Percentiles rank a stretch among this genome's conserved stretches.
These are phyloP conservation scores for Ciconia maguari DNA, from an alignment of 2,113 vertebrate genomes.

Conservation along the genomic window DNA sequence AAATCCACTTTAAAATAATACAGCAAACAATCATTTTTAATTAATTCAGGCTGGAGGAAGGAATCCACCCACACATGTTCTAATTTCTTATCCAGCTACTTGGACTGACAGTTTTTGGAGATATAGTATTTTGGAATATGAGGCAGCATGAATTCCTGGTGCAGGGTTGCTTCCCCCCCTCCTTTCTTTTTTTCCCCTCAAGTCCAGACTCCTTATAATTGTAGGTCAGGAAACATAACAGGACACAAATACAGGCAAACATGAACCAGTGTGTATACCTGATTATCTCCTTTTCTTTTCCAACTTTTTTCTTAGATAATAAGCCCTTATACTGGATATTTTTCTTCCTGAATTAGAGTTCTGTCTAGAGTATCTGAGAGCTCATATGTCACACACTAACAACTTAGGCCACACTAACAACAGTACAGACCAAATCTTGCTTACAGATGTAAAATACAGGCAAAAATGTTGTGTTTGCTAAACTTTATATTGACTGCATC, in stretches of 20 bases:
- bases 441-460: background rate
- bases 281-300: background rate
- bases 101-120: conserved; percentile 38
- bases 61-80: conserved; percentile 62
- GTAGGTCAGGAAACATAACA: background rate
- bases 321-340: background rate
- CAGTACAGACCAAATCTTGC: background rate
- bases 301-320: background rate
- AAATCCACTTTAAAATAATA: conserved; percentile 11
- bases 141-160: background rate
- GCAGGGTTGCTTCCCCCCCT: background rate
- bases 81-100: conserved; percentile 52
- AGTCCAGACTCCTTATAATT: background rate
- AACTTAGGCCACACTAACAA: background rate
- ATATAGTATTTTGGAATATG: conserved; percentile 16
- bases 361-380: background rate
- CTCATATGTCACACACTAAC: background rate
- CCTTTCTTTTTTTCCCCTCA: background rate
- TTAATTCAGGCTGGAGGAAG: conserved; percentile 64
- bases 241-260: background rate
- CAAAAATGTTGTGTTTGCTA: background rate
- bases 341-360: background rate
- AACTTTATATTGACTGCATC: background rate
- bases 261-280: background rate
- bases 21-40: conserved; percentile 36